phyloP scores from a whole-genome alignment of 2,888 invertebrate genomes.

The Metopia argyrocephala region DNA sequence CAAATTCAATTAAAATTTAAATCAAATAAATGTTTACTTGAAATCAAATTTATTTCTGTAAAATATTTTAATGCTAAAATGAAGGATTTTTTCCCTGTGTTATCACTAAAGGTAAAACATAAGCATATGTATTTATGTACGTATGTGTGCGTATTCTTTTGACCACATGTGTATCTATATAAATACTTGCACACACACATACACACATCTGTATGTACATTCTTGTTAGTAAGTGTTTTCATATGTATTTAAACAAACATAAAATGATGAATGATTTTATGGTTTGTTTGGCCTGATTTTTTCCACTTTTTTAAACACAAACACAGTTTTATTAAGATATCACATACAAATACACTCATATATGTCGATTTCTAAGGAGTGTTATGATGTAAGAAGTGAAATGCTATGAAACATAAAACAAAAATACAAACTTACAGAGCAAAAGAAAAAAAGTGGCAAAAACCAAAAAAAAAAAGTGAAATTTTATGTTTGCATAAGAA shows the following conservation, averaged over 20 bases:
- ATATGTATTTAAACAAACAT: constrained; percentile 66
- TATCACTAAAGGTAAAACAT: no score
- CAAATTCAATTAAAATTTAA: no score
- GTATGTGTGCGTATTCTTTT: no score
- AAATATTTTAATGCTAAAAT: no score
- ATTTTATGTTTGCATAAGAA: constrained; percentile 77
- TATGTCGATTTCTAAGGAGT: constrained; percentile 37
- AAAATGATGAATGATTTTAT: constrained; percentile 77
- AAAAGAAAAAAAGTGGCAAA: constrained; percentile 35
- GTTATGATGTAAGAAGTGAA: constrained; percentile 62
- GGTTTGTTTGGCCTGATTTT: constrained; percentile 76
- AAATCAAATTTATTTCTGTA: no score
- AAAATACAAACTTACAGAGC: constrained; percentile 1
- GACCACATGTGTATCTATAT: neutral
- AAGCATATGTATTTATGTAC: no score
- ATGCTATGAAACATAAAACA: neutral
- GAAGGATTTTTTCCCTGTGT: no score
- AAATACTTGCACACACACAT: neutral
- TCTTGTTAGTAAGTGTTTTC: constrained; percentile 33
- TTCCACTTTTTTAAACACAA: constrained; percentile 16
- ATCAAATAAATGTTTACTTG: no score
- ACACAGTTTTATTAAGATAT: constrained; percentile 7
- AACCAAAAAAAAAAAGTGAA: constrained; percentile 67
- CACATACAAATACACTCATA: neutral
- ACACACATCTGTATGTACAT: neutral